phyloP scores from a whole-genome alignment of 2,888 invertebrate genomes.

The Acronicta psi region DNA sequence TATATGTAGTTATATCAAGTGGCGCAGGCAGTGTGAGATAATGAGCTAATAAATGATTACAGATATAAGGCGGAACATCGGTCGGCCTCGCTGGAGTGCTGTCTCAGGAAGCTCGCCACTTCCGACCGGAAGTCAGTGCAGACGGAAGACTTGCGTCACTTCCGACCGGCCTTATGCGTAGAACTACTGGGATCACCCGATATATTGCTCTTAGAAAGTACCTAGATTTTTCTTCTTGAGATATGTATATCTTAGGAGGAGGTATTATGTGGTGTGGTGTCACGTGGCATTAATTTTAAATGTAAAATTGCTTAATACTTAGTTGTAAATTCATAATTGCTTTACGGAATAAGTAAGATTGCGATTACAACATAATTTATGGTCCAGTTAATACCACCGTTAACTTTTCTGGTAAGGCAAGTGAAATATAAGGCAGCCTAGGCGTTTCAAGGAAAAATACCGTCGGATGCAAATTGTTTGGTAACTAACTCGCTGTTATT shows the following conservation, averaged over 20 bases:
- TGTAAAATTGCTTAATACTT: background rate
- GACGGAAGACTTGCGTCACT: constrained; percentile 73
- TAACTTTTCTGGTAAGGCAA: constrained; percentile 65
- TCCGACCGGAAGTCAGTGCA: constrained; percentile 80
- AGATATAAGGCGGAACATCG: constrained; percentile 59
- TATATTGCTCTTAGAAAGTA: constrained; percentile 20
- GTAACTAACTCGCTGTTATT: constrained; percentile 77
- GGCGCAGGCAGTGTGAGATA: constrained; percentile 7
- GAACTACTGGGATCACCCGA: constrained; percentile 41
- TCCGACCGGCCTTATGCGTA: constrained; percentile 65
- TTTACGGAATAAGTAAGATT: constrained; percentile 19
- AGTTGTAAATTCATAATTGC: constrained; percentile 7
- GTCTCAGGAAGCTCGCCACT: constrained; percentile 76
- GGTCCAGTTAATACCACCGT: constrained; percentile 57
- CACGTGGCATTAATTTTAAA: constrained; percentile 3
- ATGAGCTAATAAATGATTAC: constrained; percentile 36
- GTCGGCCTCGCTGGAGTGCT: constrained; percentile 69
- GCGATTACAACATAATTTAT: constrained; percentile 56
- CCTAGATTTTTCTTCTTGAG: background rate
- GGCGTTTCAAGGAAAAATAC: constrained; percentile 80
- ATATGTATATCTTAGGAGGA: background rate
- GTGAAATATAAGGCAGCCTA: constrained; percentile 66
- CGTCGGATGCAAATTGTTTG: constrained; percentile 78
- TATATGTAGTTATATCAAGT: background rate
- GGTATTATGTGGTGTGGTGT: background rate